These are phyloP conservation scores for Eurosta solidaginis DNA, from an alignment of 1,140 invertebrate genomes.

Conservation along the genomic window DNA sequence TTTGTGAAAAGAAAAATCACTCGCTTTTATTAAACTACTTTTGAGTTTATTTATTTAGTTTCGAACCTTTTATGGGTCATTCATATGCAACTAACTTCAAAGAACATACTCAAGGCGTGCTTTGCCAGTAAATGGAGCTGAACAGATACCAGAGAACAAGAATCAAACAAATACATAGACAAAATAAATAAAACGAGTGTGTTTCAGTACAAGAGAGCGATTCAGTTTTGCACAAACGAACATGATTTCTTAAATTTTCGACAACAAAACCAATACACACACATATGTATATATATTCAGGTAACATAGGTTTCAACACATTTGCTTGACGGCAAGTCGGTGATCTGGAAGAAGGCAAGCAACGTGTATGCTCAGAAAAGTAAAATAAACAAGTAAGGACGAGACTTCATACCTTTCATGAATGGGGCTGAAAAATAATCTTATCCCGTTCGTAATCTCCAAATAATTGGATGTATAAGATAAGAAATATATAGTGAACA, in stretches of 20 bases:
- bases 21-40: not conserved
- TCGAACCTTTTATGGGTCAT: not conserved
- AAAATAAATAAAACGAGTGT: not conserved
- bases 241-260: not conserved
- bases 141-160: not conserved
- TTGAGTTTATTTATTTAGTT: not conserved
- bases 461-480: too few relatives aligned
- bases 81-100: not conserved
- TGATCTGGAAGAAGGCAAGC: not conserved
- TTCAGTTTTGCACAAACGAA: not conserved
- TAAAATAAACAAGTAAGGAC: not conserved
- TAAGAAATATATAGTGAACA: too few relatives aligned
- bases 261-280: not conserved
- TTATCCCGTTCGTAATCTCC: too few relatives aligned
- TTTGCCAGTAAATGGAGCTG: not conserved
- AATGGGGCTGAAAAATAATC: too few relatives aligned
- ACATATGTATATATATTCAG: not conserved
- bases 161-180: not conserved
- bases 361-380: not conserved
- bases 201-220: not conserved
- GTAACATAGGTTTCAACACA: not conserved
- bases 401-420: too few relatives aligned
- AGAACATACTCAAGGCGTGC: not conserved
- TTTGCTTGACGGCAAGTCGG: not conserved
- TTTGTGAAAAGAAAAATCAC: not conserved